Base-by-base conservation (phyloP, 2,888 invertebrate genomes). In the Orthosia gracilis region DNA sequence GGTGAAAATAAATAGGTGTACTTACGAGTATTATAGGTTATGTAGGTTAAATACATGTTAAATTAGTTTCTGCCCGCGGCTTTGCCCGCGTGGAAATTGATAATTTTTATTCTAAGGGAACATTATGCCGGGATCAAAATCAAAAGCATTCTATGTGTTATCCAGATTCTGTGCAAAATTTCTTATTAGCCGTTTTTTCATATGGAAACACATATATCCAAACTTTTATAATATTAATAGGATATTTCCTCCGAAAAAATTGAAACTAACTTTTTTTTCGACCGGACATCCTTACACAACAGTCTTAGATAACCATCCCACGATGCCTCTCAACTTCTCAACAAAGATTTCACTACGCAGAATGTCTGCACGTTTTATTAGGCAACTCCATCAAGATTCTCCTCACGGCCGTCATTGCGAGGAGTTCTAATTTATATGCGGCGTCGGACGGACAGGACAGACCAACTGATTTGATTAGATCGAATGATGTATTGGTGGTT, bases 391-490 rank as follows among this genome's bases (percentile, higher is more conserved):
- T 80, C 31, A 18, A 26, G n/a, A 79, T 80, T 75, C 79, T 0
- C 9, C 15, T 45, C 79, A 79, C 76, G 76, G 15, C 4, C 59
- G 49, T 26, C 63, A 67, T 67, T 26, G 76, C 58, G n/a, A 31
- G 45, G 49, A 79, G 57, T 11, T 59, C 66, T 70, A 67, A 75
- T 79, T 80, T 63, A 75, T 64, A 79, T 80, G 63, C 79, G 64
- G 21, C n/a, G 31, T 0, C 13, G 9, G 45, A 63, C 75, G 18
- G 31, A 55, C 50, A 70, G 50, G 40, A 1, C 66, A 59, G 45
- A 73, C 79, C 57, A 65, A 80, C 55, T 47, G 66, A 45, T 69
- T 63, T 59, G 58, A 70, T 80, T 59, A 69, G 47, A 65, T 62
- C 3, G 23, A 31, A 40, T 70, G 66, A 74, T 69, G 4, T 58